phyloP scores from a whole-genome alignment of 1,140 invertebrate species.

The Philopotamus ludificatus region DNA sequence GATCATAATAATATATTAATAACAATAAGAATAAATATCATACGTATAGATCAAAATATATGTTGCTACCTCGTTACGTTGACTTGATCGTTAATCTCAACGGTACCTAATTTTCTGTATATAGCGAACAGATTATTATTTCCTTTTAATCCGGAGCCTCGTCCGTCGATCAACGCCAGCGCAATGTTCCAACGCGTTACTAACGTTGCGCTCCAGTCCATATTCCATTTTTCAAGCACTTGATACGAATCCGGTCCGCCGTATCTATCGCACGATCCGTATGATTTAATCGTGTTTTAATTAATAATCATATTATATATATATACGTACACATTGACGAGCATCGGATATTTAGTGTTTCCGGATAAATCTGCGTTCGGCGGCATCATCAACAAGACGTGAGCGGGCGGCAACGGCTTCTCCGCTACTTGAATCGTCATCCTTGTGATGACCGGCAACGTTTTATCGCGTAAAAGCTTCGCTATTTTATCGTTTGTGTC shows the following conservation, averaged over 20 bases:
- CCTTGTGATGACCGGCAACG: constrained; percentile 60
- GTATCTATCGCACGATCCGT: constrained; percentile 55
- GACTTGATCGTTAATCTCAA: constrained; percentile 85
- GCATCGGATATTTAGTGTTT: constrained; percentile 74
- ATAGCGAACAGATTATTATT: constrained; percentile 77
- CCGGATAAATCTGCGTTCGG: constrained; percentile 66
- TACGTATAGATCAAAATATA: too few relatives aligned
- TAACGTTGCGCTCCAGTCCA: constrained; percentile 65
- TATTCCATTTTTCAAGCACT: constrained; percentile 58
- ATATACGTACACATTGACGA: constrained; percentile 73
- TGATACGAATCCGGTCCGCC: constrained; percentile 86
- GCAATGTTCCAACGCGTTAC: constrained; percentile 81
- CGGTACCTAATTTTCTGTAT: constrained; percentile 79
- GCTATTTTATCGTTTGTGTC: constrained; percentile 61
- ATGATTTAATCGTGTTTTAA: neutral
- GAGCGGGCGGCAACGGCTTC: constrained; percentile 60
- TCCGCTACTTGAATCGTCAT: constrained; percentile 60
- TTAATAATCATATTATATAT: neutral
- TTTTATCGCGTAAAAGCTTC: constrained; percentile 55
- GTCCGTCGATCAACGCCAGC: constrained; percentile 83
- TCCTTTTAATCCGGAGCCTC: constrained; percentile 83
- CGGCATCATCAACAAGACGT: constrained; percentile 72
- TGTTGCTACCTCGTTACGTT: constrained; percentile 57
- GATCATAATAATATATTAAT: constrained; percentile 16
- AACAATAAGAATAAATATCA: neutral